Evolutionary conservation across 2,113 vertebrate species (phyloP).

Genomic region (Ploceus nigricollis): DNA sequence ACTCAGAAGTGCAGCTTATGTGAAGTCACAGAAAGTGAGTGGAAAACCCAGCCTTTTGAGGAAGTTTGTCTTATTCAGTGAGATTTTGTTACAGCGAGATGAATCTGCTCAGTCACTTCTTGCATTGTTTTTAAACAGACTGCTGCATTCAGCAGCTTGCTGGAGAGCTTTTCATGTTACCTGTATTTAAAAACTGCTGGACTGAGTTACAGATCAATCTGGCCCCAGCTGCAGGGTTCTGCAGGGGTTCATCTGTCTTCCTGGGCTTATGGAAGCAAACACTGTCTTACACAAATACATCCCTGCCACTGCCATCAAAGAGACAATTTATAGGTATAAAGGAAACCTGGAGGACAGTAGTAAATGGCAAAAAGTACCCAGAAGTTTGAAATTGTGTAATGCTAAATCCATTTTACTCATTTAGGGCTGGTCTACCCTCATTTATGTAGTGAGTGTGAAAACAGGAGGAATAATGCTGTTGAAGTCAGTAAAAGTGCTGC

Average conservation of each 20-base stretch:
- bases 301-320: not conserved
- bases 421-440: not conserved
- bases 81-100: not conserved
- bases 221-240: not conserved
- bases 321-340: not conserved
- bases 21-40: not conserved
- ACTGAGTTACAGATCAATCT: slow-evolving; percentile 32
- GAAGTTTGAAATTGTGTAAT: not conserved
- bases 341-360: not conserved
- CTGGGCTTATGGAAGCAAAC: not conserved
- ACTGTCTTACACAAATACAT: not conserved
- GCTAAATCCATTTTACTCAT: not conserved
- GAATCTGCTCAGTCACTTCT: not conserved
- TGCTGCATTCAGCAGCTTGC: slow-evolving; percentile 2
- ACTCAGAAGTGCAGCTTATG: not conserved
- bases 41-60: not conserved
- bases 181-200: slow-evolving; percentile 27
- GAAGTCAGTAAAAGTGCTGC: not conserved
- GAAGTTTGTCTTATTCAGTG: not conserved
- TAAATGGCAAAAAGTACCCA: not conserved
- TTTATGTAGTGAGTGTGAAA: not conserved
- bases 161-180: slow-evolving; percentile 6
- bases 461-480: not conserved
- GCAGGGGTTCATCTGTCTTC: not conserved
- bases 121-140: slow-evolving; percentile 1